phyloP scores from a whole-genome alignment of 2,888 invertebrate genomes.

The Pseudococcus viburni region DNA sequence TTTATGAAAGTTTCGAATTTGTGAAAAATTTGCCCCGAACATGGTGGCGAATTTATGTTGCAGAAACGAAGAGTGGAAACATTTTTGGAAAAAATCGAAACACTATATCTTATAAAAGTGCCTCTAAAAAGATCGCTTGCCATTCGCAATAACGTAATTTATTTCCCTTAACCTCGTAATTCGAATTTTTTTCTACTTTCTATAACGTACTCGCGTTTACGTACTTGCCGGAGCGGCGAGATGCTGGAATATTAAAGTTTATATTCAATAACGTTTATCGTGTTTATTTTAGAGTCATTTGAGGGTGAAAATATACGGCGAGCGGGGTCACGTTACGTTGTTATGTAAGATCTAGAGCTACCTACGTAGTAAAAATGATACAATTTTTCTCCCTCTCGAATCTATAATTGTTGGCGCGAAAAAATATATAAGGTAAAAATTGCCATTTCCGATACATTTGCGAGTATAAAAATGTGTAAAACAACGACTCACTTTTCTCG shows the following conservation, averaged over 20 bases:
- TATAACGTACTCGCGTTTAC: not conserved
- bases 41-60: not conserved
- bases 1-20: not conserved
- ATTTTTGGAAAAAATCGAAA: conserved; percentile 10
- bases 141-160: conserved; percentile 35
- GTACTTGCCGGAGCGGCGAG: not conserved
- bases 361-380: not conserved
- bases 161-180: conserved; percentile 19
- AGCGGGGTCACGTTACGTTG: not conserved
- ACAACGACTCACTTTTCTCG: not conserved
- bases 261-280: conserved; percentile 8
- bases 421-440: not conserved
- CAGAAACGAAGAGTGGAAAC: not conserved
- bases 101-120: conserved; percentile 40
- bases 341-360: too few relatives aligned
- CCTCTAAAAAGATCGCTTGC: conserved; percentile 46
- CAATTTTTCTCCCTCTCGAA: not conserved
- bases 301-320: not conserved
- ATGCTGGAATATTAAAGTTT: conserved; percentile 6
- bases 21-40: not conserved
- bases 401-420: conserved; percentile 19
- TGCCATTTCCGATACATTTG: conserved; percentile 10
- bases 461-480: not conserved
- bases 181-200: not conserved
- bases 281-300: conserved; percentile 27